Conservation (phyloP, 2,797 vertebrate species). For the Falco peregrinus region DNA sequence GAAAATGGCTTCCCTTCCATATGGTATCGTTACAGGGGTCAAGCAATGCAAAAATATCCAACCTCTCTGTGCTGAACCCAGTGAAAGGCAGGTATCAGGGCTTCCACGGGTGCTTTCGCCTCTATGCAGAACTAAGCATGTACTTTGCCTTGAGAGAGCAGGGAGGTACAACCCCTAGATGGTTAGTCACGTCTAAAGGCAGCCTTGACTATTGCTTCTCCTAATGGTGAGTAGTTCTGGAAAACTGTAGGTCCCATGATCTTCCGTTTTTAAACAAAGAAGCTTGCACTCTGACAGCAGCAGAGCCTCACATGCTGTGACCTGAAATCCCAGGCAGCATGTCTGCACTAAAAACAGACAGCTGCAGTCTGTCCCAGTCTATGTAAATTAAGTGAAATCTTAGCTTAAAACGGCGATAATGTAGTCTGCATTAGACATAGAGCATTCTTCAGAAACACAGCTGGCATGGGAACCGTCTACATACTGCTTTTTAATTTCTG, state of each 20-base stretch:
- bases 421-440: neutral
- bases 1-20: neutral
- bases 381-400: conserved; percentile 15
- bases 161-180: neutral
- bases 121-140: neutral
- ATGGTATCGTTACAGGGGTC: neutral
- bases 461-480: neutral
- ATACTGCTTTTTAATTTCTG: neutral
- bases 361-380: neutral
- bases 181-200: neutral
- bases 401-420: neutral
- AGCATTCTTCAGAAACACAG: neutral
- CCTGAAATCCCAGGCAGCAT: neutral
- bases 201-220: neutral
- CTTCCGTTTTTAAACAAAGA: neutral
- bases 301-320: fast-evolving
- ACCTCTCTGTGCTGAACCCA: neutral
- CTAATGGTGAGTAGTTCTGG: neutral
- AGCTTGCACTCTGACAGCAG: fast-evolving
- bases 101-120: neutral
- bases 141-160: neutral
- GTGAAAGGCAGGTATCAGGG: neutral
- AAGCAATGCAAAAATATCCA: neutral
- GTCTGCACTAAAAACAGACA: neutral
- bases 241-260: neutral